These are phyloP conservation scores for Arctopsyche grandis DNA, from an alignment of 1,140 invertebrate species.

Conservation along the genomic window DNA sequence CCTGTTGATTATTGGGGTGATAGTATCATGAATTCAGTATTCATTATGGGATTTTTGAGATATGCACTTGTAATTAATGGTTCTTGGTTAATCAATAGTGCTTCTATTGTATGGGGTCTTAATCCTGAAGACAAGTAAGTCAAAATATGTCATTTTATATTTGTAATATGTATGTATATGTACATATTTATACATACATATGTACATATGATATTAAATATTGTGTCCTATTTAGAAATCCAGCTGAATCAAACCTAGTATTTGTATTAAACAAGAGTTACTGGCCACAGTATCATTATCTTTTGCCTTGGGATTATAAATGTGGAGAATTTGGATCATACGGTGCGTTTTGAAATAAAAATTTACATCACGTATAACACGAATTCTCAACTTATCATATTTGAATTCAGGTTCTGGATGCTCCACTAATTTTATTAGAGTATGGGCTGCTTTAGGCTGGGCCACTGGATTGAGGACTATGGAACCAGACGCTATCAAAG, in stretches of 20 bases:
- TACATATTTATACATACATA: no score
- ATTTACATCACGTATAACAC: background rate
- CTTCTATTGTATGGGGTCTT: conserved; percentile 75
- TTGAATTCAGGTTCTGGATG: conserved; percentile 66
- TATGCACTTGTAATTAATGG: conserved; percentile 70
- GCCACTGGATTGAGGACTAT: conserved; percentile 72
- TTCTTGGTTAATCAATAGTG: conserved; percentile 77
- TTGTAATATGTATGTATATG: background rate
- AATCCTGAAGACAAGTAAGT: conserved; percentile 77
- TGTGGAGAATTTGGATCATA: conserved; percentile 81
- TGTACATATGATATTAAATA: conserved; percentile 44
- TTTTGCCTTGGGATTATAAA: conserved; percentile 80
- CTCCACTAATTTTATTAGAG: conserved; percentile 72
- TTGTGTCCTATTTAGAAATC: conserved; percentile 67
- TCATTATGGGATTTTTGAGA: conserved; percentile 75
- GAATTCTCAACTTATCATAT: background rate
- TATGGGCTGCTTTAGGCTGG: conserved; percentile 73
- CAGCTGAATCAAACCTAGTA: conserved; percentile 75
- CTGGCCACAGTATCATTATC: conserved; percentile 83
- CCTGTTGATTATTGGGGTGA: conserved; percentile 81
- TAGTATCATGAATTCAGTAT: conserved; percentile 67
- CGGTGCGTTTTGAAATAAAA: conserved; percentile 57
- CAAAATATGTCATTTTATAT: conserved; percentile 21
- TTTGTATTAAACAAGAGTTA: conserved; percentile 78
- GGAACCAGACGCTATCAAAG: conserved; percentile 69